Evolutionary conservation across 2,113 vertebrate species (phyloP).

Genomic region (Sialia sialis): DNA sequence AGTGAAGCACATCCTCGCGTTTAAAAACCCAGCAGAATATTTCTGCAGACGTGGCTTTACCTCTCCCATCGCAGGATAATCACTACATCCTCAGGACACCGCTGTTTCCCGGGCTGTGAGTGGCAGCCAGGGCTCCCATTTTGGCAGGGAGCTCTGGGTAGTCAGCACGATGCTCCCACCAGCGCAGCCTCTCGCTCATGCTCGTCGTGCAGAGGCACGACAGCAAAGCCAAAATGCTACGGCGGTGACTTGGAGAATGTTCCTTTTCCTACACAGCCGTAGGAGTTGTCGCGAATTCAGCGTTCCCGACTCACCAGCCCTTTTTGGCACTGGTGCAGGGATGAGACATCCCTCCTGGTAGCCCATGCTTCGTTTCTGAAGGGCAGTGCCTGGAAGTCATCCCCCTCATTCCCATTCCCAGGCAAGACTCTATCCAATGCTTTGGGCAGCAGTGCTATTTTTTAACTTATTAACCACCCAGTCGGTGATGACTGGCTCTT

Average conservation of each 20-base stretch:
- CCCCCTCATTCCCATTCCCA: not conserved
- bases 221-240: not conserved
- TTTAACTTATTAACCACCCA: not conserved
- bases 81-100: not conserved
- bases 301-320: conserved; percentile 4
- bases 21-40: not conserved
- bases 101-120: not conserved
- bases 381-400: not conserved
- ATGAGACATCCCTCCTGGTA: conserved; percentile 40
- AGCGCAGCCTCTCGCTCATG: not conserved
- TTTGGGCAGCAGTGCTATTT: not conserved
- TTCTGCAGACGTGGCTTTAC: not conserved
- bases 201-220: not conserved
- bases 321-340: conserved; percentile 1
- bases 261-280: conserved; percentile 35
- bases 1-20: accelerated
- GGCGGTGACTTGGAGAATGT: conserved; percentile 7
- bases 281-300: conserved; percentile 5
- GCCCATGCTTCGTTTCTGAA: not conserved
- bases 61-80: not conserved
- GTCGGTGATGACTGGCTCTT: conserved; percentile 1
- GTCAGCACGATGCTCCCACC: not conserved
- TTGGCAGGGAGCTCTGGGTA: not conserved
- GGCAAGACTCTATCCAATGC: not conserved
- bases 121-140: not conserved